These are phyloP conservation scores for Gadopsis bispinosus DNA, from an alignment of 2,797 vertebrate species.

Conservation along the genomic window DNA sequence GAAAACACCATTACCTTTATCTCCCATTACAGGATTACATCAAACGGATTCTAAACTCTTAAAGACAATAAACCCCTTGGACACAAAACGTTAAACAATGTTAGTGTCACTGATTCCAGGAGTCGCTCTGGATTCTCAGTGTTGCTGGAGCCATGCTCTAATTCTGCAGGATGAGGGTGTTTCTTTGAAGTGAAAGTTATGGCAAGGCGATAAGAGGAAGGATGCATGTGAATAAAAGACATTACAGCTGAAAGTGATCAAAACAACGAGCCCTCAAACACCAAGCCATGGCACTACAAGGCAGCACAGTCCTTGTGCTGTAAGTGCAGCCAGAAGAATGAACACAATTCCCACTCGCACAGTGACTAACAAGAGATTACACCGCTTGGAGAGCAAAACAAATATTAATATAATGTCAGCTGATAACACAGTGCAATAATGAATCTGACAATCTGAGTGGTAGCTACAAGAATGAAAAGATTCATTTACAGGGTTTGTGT, in stretches of 20 bases:
- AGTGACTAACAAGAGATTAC: slow-evolving; percentile 40
- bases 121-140: slow-evolving; percentile 24
- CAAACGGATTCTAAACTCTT: slow-evolving; percentile 38
- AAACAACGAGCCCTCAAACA: slow-evolving; percentile 54
- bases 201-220: slow-evolving; percentile 27
- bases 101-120: slow-evolving; percentile 17
- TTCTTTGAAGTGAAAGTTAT: slow-evolving; percentile 51
- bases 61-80: slow-evolving; percentile 31
- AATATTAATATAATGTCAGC: slow-evolving; percentile 30
- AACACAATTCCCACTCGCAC: slow-evolving; percentile 26
- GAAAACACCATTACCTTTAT: slow-evolving; percentile 52
- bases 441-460: neutral
- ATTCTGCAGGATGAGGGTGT: slow-evolving; percentile 26
- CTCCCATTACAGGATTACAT: slow-evolving; percentile 62
- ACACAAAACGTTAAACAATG: slow-evolving; percentile 18
- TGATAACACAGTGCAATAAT: slow-evolving; percentile 20
- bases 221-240: slow-evolving; percentile 40
- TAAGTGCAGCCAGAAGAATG: slow-evolving; percentile 55
- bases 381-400: slow-evolving; percentile 44
- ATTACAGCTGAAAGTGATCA: slow-evolving; percentile 52
- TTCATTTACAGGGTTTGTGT: neutral
- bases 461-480: slow-evolving; percentile 5
- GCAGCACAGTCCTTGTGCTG: slow-evolving; percentile 37
- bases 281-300: slow-evolving; percentile 63
- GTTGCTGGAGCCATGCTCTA: slow-evolving; percentile 44